phyloP scores from a whole-genome alignment of 2,888 invertebrate species.

The Thecocarcelia acutangulata region DNA sequence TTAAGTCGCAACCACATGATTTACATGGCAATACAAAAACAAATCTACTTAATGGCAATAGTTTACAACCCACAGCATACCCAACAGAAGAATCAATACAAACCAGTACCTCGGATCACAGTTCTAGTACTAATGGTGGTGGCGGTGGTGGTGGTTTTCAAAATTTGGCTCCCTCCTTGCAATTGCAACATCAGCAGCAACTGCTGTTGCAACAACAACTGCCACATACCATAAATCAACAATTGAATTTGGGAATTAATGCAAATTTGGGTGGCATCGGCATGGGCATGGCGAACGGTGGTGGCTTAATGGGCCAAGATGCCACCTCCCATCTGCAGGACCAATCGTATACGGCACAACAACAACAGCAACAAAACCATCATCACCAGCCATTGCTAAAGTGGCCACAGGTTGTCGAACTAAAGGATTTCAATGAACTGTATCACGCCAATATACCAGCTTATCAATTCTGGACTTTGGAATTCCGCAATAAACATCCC shows the following conservation, averaged over 20 bases:
- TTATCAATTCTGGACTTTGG: slow-evolving; percentile 96
- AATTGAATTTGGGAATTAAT: slow-evolving; percentile 70
- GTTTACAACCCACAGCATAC: slow-evolving; percentile 82
- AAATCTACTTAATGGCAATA: slow-evolving; percentile 74
- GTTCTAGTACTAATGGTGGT: slow-evolving; percentile 82
- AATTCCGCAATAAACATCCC: slow-evolving; percentile 94
- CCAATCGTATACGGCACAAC: slow-evolving; percentile 78
- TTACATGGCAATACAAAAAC: slow-evolving; percentile 85
- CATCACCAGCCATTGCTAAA: slow-evolving; percentile 87
- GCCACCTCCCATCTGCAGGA: slow-evolving; percentile 73
- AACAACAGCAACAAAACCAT: slow-evolving; percentile 82
- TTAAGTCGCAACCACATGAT: slow-evolving; percentile 90
- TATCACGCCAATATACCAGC: slow-evolving; percentile 93
- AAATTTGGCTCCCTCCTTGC: slow-evolving; percentile 75
- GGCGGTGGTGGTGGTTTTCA: slow-evolving; percentile 70
- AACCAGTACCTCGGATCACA: slow-evolving; percentile 87
- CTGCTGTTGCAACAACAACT: slow-evolving; percentile 83
- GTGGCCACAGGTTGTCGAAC: slow-evolving; percentile 90
- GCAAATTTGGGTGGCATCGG: slow-evolving; percentile 55
- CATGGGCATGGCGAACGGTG: slow-evolving; percentile 39
- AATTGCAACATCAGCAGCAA: slow-evolving; percentile 83
- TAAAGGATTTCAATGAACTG: slow-evolving; percentile 91
- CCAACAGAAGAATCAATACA: slow-evolving; percentile 90
- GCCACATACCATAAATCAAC: slow-evolving; percentile 78
- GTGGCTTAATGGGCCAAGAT: slow-evolving; percentile 70